Base-by-base conservation (phyloP, 2,888 invertebrate species). In the Lucinisca nassula region DNA sequence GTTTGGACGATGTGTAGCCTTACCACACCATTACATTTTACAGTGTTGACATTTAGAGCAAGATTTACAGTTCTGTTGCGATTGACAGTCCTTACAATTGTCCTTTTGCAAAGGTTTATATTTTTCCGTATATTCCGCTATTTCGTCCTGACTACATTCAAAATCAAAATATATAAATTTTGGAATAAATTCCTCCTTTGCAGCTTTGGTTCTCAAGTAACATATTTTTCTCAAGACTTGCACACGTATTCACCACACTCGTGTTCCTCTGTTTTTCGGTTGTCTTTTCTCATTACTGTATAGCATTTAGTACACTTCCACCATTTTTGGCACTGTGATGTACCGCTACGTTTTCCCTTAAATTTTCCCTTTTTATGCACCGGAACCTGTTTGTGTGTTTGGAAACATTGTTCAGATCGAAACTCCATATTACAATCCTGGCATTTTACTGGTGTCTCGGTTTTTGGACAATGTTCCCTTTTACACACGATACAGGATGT, bases 141-240 rank as follows among this genome's bases (percentile, higher is more conserved):
- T 40, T 32, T 74, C 38, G 51, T 85, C 82, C 38, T 82, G 85
- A 35, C 49, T 78, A 27, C 82, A 78, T 40, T 82, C 74, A 49
- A 82, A 85, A 77, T 82, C 76, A 55, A 85, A 85, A 81, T 82
- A 82, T 8, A 85, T 74, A 37, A 85, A 85, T 74, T 78, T 82
- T 0, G 78, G 51, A 6, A 45, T 79, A 70, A 32, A 70, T 6
- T 74, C 6, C 61, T 85, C 82, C 51, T 85, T 67, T 3, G 74
- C 40, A 4, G 73, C 58, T 27, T 14, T 78, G 0, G 85, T 49
- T 74, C 73, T 58, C 40, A 85, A 21, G 45, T 82, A 85, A 27
- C 85, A 80, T 37, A 51, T 2, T 27, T 14, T 24, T 72, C 37
- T 35, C 80, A 80, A 21, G 82, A 82, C 0, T 27, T 51, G 24